Evolutionary conservation across 1,140 invertebrate genomes (phyloP), one percentile per base, ranked within the genome.

Genomic region (Brachionus paranguensis): DNA sequence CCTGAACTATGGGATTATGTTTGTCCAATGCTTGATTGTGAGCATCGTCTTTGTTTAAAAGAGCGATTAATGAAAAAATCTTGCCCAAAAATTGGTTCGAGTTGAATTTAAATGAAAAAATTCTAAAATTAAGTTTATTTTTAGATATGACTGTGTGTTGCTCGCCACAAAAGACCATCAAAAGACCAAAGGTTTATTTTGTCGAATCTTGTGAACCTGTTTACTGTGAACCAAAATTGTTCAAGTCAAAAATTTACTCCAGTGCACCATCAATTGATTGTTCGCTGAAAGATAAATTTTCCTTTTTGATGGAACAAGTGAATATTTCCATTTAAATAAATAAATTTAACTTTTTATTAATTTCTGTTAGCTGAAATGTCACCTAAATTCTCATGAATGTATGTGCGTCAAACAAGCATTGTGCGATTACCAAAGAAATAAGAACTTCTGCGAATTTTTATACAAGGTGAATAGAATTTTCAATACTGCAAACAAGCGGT

Each of bases 121-220:
- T 17, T 53, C 5, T 60, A 60, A 27, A 17, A 60, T 24, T 55
- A 20, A 55, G 3, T 17, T 60, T 0, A 60, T 60, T 60, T 20
- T 60, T 20, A 60, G 53, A 60, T 0, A 60, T 60, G 47, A 53
- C 14, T 0, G 14, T 6, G 3, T 60, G 53, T 20, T 60, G 53
- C 17, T 60, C 53, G 10, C 53, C 17, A 10, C 53, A 17, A 60
- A 60, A 60, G 10, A 17, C 6, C 53, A 55, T 55, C 7, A 17
- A 14, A 72, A 43, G 37, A 72, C 68, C 68, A 72, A 72, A 72
- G 37, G 41, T 72, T 24, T 72, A 72, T 72, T 72, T 72, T 17
- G 17, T 72, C 10, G 68, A 72, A 43, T 17, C 33, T 8, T 72
- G 68, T 72, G 41, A 72, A 41, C 68, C 68, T 72, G 37, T 72